Conservation (phyloP, 2,888 invertebrate species). For the Lissonota sp. region DNA sequence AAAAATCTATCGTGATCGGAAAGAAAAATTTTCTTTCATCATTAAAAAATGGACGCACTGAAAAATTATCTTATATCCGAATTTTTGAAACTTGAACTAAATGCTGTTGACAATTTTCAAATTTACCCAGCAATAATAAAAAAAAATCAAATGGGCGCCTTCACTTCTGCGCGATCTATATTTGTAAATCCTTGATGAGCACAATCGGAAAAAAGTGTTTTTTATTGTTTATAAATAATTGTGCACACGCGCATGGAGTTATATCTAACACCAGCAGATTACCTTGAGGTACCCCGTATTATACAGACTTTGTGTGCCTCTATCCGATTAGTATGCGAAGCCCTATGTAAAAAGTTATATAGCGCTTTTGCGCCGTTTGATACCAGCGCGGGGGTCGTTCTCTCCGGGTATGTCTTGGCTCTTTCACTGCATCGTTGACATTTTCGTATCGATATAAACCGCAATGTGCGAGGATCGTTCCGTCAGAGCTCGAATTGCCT, state of each 20-base stretch:
- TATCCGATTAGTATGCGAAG: slow-evolving; percentile 81
- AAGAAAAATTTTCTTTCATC: too few species aligned
- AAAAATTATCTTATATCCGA: too few species aligned
- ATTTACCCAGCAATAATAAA: too few species aligned
- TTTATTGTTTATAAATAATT: too few species aligned
- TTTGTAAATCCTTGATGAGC: too few species aligned
- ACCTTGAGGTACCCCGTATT: slow-evolving; percentile 69
- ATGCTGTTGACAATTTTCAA: too few species aligned
- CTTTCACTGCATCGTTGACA: slow-evolving; percentile 60
- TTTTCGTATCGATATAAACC: slow-evolving; percentile 68
- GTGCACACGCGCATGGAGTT: slow-evolving; percentile 16
- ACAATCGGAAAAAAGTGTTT: too few species aligned
- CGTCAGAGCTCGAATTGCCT: slow-evolving; percentile 78
- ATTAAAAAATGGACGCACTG: too few species aligned
- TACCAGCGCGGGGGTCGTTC: slow-evolving; percentile 61
- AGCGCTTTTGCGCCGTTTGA: slow-evolving; percentile 73
- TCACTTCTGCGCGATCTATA: too few species aligned
- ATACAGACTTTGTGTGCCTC: slow-evolving; percentile 43
- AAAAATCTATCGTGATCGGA: too few species aligned
- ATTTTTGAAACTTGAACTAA: too few species aligned
- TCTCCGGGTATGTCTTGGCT: slow-evolving; percentile 58
- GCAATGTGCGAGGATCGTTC: slow-evolving; percentile 78
- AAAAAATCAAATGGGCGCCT: too few species aligned
- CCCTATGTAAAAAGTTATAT: slow-evolving; percentile 78
- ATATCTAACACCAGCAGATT: slow-evolving; percentile 60